Evolutionary conservation across 2,888 invertebrate species (phyloP).

Genomic region (Caenorhabditis sulstoni): DNA sequence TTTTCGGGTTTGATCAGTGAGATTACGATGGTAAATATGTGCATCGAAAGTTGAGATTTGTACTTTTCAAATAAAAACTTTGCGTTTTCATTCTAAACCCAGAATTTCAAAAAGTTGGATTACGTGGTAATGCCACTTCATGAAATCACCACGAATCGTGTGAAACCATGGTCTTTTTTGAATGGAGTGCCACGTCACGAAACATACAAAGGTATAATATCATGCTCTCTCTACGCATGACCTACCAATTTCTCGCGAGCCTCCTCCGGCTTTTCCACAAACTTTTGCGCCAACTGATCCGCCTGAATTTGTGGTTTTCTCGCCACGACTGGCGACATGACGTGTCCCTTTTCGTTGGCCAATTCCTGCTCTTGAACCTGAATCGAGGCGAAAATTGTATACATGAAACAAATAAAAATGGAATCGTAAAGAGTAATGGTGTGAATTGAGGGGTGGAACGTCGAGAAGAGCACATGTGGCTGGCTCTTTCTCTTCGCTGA

Average conservation of each 20-base stretch:
- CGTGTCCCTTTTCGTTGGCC: slow-evolving; percentile 25
- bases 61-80: no score
- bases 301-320: slow-evolving; percentile 63
- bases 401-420: background rate
- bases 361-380: slow-evolving; percentile 64
- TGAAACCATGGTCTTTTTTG: no score
- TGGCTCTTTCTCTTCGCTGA: no score
- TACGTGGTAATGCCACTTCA: no score
- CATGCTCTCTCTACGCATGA: background rate
- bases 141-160: no score
- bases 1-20: background rate
- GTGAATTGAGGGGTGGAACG: no score
- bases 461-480: background rate
- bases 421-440: no score
- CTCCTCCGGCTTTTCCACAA: slow-evolving; percentile 62
- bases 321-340: slow-evolving; percentile 32
- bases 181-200: no score
- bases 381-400: background rate
- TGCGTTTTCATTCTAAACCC: no score
- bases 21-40: background rate
- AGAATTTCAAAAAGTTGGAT: no score
- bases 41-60: background rate
- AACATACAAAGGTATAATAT: no score
- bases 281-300: slow-evolving; percentile 58
- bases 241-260: slow-evolving; percentile 49